phyloP scores from a whole-genome alignment of 2,888 invertebrate genomes.

The Glaucopsyche alexis region DNA sequence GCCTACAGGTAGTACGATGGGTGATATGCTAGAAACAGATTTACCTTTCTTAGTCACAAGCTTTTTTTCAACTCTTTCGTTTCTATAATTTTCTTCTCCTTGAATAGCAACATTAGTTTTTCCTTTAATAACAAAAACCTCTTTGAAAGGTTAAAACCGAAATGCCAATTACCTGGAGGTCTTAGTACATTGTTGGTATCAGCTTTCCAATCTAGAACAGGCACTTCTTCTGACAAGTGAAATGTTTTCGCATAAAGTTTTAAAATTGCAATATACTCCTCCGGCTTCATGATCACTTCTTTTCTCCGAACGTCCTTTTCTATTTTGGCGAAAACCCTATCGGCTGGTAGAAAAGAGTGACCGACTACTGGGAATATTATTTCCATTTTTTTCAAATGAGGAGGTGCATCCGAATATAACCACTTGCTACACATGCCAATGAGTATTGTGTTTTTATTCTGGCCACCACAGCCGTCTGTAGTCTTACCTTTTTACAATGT shows the following conservation, averaged over 20 bases:
- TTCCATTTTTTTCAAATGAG: slow-evolving; percentile 26
- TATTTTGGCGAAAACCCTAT: slow-evolving; percentile 24
- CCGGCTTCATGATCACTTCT: slow-evolving; percentile 29
- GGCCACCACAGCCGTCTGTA: slow-evolving; percentile 28
- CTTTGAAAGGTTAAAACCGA: slow-evolving; percentile 28
- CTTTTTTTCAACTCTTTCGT: no score
- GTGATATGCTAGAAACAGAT: slow-evolving; percentile 25
- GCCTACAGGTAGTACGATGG: slow-evolving; percentile 19
- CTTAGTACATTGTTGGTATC: slow-evolving; percentile 6
- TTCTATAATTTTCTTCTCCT: slow-evolving; percentile 28
- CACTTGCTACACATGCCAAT: slow-evolving; percentile 28
- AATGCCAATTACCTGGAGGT: slow-evolving; percentile 27
- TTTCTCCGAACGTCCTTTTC: slow-evolving; percentile 22
- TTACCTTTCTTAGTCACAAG: slow-evolving; percentile 25
- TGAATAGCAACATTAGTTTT: slow-evolving; percentile 30
- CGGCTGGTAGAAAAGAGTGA: slow-evolving; percentile 24
- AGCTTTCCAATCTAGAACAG: slow-evolving; percentile 25
- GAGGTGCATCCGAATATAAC: slow-evolving; percentile 18
- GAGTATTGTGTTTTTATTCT: slow-evolving; percentile 23
- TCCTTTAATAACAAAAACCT: slow-evolving; percentile 28
- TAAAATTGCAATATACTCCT: slow-evolving; percentile 29
- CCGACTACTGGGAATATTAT: slow-evolving; percentile 27
- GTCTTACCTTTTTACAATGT: slow-evolving; percentile 12
- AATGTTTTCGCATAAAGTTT: slow-evolving; percentile 22
- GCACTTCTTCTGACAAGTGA: slow-evolving; percentile 26